Conservation (phyloP, 2,888 invertebrate species). For the Apotomis turbidana region DNA sequence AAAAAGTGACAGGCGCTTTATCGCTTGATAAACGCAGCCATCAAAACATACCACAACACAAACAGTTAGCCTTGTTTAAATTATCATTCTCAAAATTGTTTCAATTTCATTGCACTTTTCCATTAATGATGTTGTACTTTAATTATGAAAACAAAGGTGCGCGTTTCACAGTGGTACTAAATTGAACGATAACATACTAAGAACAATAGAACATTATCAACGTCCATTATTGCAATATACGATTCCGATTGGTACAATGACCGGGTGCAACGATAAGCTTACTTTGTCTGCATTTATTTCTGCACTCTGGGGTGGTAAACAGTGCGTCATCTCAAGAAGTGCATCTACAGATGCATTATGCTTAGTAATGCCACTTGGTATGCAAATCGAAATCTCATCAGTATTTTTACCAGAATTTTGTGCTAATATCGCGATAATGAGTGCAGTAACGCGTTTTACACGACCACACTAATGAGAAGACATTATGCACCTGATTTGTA, state of each 20-base stretch:
- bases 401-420: constrained; percentile 31
- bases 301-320: constrained; percentile 77
- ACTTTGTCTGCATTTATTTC: constrained; percentile 74
- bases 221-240: constrained; percentile 57
- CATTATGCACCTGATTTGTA: constrained; percentile 51
- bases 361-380: constrained; percentile 25
- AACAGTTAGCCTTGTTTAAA: too few relatives aligned
- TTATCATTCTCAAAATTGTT: neutral
- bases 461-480: constrained; percentile 49
- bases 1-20: too few relatives aligned
- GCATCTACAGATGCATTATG: constrained; percentile 71
- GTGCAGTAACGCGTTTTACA: constrained; percentile 46
- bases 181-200: constrained; percentile 43
- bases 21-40: too few relatives aligned
- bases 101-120: constrained; percentile 9
- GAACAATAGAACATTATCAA: constrained; percentile 72
- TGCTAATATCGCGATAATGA: constrained; percentile 42
- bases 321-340: constrained; percentile 74
- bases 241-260: constrained; percentile 66
- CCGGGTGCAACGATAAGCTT: constrained; percentile 72
- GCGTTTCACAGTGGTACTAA: constrained; percentile 24
- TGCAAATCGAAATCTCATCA: constrained; percentile 21
- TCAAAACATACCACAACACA: too few relatives aligned
- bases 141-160: constrained; percentile 40
- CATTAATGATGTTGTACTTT: constrained; percentile 19